phyloP scores from a whole-genome alignment of 2,113 vertebrate species.

The Plectropomus leopardus region DNA sequence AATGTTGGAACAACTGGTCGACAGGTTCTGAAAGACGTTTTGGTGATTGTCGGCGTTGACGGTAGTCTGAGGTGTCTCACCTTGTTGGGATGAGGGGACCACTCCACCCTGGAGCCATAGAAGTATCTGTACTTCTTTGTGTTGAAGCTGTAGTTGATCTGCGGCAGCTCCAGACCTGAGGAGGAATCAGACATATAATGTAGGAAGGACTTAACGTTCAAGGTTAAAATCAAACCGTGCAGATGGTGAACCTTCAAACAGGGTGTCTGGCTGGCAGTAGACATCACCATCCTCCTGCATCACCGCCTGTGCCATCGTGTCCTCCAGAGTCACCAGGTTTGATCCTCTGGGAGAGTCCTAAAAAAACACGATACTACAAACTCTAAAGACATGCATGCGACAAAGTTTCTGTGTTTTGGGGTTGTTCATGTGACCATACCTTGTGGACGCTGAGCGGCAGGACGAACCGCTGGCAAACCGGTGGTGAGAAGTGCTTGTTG shows the following conservation, averaged over 20 bases:
- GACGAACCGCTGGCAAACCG: constrained; percentile 64
- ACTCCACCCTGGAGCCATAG: constrained; percentile 88
- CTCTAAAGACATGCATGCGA: neutral
- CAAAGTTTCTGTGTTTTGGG: neutral
- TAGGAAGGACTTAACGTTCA: neutral
- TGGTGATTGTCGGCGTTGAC: too few relatives aligned
- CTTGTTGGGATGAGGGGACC: constrained; percentile 89
- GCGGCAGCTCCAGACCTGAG: constrained; percentile 93
- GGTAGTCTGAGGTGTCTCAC: constrained; percentile 69
- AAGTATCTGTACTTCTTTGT: constrained; percentile 89
- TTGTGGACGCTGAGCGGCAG: constrained; percentile 86
- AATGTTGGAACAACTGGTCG: too few relatives aligned
- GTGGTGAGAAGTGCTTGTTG: constrained; percentile 32
- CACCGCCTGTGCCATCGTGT: constrained; percentile 86
- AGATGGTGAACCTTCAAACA: constrained; percentile 86
- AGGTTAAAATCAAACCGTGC: accelerated
- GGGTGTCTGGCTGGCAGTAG: constrained; percentile 87
- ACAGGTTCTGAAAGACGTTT: neutral
- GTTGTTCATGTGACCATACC: too few relatives aligned
- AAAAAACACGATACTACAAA: neutral
- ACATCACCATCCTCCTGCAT: constrained; percentile 88
- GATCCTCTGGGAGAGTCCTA: constrained; percentile 86
- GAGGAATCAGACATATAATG: neutral
- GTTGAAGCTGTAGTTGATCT: constrained; percentile 92
- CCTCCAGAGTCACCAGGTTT: constrained; percentile 87